Base-by-base conservation (phyloP, 1,140 invertebrate genomes). In the Drosophila orosa region DNA sequence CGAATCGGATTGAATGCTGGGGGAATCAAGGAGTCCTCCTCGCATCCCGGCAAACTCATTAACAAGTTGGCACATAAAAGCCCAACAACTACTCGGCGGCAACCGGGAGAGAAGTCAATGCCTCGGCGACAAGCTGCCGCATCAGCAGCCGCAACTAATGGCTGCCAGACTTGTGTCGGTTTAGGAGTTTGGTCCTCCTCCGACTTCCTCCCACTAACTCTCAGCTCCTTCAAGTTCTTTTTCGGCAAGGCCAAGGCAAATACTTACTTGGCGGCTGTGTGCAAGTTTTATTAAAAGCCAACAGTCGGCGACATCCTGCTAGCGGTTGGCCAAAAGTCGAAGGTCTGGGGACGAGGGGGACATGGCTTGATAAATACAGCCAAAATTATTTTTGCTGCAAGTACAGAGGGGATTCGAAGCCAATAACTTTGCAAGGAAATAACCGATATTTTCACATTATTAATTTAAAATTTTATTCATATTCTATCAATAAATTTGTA, bases 251-350 rank as follows among this genome's bases (percentile, higher is more conserved):
- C 79, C 74, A 83, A 83, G 66, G 58, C 78, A 65, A 62, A 62
- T 68, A 69, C 74, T 78, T 79, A 65, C 74, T 78, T 83, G 56
- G 80, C 80, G 71, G 61, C 59, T 76, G 61, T 62, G 69, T 71
- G 68, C 68, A 87, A 86, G 83, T 86, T 86, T 86, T 86, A 86
- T 87, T 86, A 86, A 86, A 86, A 87, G 79, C 82, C 75, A 87
- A 87, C 66, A 82, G 79, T 75, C 78, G 73, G 74, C 74, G 74
- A 82, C 83, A 82, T 63, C 77, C 73, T 80, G 57, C 65, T 52
- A 68, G 65, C 65, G 65, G 65, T 74, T 50, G 50, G 45, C 44
- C 55, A 42, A 59, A 54, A 69, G 67, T 42, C 54, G 57, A 57
- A 33, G n/a, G 27, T 5, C 37, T 39, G 59, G 42, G 40, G 5